A percentile compares a stretch with the other conserved stretches of the same genome.
Evolutionary conservation across 2,888 invertebrate species (phyloP).

Genomic region (Trypoxylon attenuatum): DNA sequence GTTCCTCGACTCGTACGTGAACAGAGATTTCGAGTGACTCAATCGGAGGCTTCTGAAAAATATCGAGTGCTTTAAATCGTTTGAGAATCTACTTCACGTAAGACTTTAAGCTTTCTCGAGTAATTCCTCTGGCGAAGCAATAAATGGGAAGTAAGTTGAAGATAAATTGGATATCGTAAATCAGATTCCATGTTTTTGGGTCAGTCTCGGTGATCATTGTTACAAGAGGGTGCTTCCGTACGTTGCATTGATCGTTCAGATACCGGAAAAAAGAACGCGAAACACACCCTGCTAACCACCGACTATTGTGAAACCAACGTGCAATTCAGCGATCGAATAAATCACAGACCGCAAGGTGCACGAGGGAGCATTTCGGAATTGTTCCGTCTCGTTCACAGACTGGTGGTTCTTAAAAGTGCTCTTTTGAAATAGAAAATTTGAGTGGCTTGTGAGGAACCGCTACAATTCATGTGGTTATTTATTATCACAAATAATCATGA

Average conservation of each 20-base stretch:
- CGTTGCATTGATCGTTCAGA: background rate
- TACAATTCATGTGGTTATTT: background rate
- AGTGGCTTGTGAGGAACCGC: background rate
- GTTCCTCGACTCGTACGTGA: too few species aligned
- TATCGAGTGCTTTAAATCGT: too few species aligned
- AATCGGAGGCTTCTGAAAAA: too few species aligned
- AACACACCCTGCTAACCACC: conserved; percentile 15
- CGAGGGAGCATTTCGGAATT: background rate
- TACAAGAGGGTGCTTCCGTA: too few species aligned
- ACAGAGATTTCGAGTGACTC: too few species aligned
- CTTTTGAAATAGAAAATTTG: background rate
- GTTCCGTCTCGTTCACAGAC: background rate
- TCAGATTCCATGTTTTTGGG: too few species aligned
- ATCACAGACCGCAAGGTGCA: conserved; percentile 22
- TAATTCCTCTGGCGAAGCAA: too few species aligned
- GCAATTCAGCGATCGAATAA: conserved; percentile 43
- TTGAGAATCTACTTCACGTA: too few species aligned
- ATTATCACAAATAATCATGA: background rate
- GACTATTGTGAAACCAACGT: conserved; percentile 30
- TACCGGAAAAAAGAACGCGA: conserved; percentile 18
- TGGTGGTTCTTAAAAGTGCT: background rate
- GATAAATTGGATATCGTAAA: too few species aligned
- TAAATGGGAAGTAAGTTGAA: too few species aligned
- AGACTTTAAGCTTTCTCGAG: too few species aligned
- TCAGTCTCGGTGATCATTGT: too few species aligned